Conservation (phyloP, 2,113 vertebrate genomes). For the Anser cygnoides region DNA sequence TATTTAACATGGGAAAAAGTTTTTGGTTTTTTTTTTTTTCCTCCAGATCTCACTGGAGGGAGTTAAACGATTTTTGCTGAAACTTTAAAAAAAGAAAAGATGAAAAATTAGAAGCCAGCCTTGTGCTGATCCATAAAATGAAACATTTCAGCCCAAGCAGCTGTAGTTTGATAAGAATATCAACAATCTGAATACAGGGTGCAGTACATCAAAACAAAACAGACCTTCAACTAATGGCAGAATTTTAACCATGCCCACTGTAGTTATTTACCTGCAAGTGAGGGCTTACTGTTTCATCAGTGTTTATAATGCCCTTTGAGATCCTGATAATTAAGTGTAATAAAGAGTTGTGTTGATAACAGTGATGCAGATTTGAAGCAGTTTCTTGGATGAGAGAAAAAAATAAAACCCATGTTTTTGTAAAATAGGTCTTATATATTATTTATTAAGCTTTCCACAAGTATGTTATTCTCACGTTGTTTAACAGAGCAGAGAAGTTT, state of each 20-base stretch:
- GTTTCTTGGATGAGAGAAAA: background rate
- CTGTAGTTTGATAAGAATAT: background rate
- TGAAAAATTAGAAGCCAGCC: background rate
- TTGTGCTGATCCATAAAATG: background rate
- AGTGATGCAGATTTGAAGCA: background rate
- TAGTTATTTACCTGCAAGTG: background rate
- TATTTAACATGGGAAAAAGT: background rate
- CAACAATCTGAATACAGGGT: background rate
- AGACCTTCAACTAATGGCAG: background rate
- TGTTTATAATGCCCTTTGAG: background rate
- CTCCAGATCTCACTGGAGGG: background rate
- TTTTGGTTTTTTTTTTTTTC: background rate
- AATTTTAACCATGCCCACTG: background rate
- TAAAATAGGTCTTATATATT: background rate
- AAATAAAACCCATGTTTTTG: background rate
- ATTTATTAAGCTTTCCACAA: background rate
- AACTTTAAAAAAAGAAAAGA: background rate
- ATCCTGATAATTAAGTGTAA: background rate
- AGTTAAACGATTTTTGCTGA: background rate
- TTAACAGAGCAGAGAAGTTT: slow-evolving; percentile 11
- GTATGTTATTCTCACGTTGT: background rate
- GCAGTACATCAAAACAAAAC: background rate
- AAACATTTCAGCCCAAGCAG: background rate
- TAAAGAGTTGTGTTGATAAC: background rate
- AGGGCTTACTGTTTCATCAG: background rate